Evolutionary conservation across 2,888 invertebrate species (phyloP).

Genomic region (Amblyjoppa fuscipennis): DNA sequence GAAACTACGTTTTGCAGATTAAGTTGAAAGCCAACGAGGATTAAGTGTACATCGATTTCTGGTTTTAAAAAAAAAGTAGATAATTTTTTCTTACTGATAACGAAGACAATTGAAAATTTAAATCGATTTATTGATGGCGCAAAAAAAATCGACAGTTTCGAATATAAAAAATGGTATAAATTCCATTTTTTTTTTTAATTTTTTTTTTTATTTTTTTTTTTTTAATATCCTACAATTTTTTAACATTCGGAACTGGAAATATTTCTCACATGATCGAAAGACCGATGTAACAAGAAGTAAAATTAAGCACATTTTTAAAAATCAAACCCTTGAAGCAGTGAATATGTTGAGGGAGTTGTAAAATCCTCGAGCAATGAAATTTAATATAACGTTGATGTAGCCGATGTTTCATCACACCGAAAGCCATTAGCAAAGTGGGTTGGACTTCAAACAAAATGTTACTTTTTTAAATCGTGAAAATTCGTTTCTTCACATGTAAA

Average conservation of each 20-base stretch:
- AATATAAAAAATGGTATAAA: too few species aligned
- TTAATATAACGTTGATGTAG: background rate
- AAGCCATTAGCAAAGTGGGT: constrained; percentile 19
- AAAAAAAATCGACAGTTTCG: background rate
- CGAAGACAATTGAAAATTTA: background rate
- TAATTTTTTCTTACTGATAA: background rate
- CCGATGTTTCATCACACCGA: constrained; percentile 26
- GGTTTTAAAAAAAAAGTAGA: background rate
- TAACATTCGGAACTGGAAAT: too few species aligned
- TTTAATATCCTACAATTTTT: too few species aligned
- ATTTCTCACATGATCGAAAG: too few species aligned
- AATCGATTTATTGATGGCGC: background rate
- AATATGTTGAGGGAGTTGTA: too few species aligned
- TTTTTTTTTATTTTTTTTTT: too few species aligned
- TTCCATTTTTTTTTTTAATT: too few species aligned
- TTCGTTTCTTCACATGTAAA: background rate
- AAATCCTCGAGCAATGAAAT: constrained; percentile 22
- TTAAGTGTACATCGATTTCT: background rate
- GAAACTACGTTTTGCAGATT: constrained; percentile 6
- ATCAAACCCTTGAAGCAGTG: too few species aligned
- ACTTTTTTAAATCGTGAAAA: background rate
- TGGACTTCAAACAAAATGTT: background rate
- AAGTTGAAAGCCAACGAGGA: constrained; percentile 6
- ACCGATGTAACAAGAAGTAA: too few species aligned
- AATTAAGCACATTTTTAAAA: too few species aligned